phyloP scores from a whole-genome alignment of 2,113 vertebrate genomes.

The Abramis brama region DNA sequence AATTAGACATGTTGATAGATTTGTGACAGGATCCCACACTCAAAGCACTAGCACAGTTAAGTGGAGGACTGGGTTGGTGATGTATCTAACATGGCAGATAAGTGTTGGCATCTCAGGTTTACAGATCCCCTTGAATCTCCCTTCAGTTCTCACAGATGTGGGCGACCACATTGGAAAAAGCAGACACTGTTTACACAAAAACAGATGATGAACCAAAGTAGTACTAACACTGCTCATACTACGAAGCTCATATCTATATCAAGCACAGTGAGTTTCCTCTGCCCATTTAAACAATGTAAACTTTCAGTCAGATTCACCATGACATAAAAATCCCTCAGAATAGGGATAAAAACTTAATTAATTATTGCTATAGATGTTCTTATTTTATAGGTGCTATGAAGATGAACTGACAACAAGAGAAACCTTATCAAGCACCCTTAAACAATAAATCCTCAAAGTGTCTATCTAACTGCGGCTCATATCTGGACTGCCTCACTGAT shows the following conservation, averaged over 20 bases:
- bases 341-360: neutral
- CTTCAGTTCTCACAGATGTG: slow-evolving; percentile 7
- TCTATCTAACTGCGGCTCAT: neutral
- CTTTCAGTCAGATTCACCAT: neutral
- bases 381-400: neutral
- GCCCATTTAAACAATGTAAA: neutral
- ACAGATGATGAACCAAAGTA: slow-evolving; percentile 23
- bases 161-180: neutral
- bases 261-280: neutral
- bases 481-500: slow-evolving; percentile 13
- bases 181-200: slow-evolving; percentile 3
- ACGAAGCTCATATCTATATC: neutral
- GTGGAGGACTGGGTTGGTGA: slow-evolving; percentile 30
- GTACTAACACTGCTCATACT: neutral
- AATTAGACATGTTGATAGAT: slow-evolving; percentile 35
- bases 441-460: slow-evolving; percentile 3
- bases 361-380: neutral
- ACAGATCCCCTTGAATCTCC: neutral
- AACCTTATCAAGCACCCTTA: neutral
- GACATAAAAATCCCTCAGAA: neutral
- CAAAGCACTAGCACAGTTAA: slow-evolving; percentile 21
- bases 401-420: neutral
- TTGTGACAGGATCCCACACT: slow-evolving; percentile 34
- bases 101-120: slow-evolving; percentile 11
- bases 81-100: slow-evolving; percentile 1